Base-by-base conservation (phyloP, 2,888 invertebrate genomes). In the Crocallis elinguaria region DNA sequence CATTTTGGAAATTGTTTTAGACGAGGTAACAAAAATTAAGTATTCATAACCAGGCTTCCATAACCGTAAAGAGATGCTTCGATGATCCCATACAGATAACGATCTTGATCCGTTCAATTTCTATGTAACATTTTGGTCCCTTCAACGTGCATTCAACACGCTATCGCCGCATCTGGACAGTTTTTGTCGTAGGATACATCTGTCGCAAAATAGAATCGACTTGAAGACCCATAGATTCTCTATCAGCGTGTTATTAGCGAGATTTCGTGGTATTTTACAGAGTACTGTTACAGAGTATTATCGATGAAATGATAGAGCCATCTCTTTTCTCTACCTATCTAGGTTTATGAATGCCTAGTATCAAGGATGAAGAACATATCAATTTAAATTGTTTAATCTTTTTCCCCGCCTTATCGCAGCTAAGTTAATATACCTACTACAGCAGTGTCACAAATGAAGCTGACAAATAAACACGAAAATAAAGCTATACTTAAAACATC, bases 31-130 rank as follows among this genome's bases (percentile, higher is more conserved):
- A 35, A 66, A 73, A n/a, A 84, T 85, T 84, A 82, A 75, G 79
- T 78, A 88, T 84, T 88, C 87, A 86, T 82, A 84, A 87, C 84
- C 79, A 88, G 85, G 86, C 79, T 74, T 73, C 77, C 82, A 87
- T 82, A 87, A 84, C 76, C 77, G 79, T 82, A 81, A 86, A 85
- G 85, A 88, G 84, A 74, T 72, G 59, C 55, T 58, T 46, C 30
- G 46, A 36, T 45, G 38, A 51, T 43, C 19, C 45, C 13, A 13
- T 14, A 23, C 49, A 56, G 67, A 67, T 67, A 67, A 66, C 38
- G 50, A 62, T 64, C 63, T 55, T 61, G 59, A 63, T 60, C 62
- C 63, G 43, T 64, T 49, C 33, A 54, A 54, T 54, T 54, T 48
- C 32, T 41, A 17, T 52, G 51, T 43, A 43, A 33, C 33, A 38